Conservation (phyloP, 2,797 vertebrate genomes). For the Gallirallus australis region DNA sequence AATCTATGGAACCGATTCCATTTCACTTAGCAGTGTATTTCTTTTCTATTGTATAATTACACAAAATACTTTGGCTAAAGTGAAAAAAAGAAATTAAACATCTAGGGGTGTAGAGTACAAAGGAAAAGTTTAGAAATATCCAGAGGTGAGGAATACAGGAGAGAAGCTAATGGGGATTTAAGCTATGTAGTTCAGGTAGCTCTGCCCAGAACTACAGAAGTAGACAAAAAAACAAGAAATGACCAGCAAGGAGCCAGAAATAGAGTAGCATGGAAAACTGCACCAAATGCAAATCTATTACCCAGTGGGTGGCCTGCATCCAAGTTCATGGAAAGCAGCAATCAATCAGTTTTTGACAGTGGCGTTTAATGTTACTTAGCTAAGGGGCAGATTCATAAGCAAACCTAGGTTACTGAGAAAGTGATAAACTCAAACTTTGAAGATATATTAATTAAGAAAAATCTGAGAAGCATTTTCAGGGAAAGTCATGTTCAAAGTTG, state of each 20-base stretch:
- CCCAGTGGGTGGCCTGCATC: neutral
- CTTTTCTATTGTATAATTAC: neutral
- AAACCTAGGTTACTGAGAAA: neutral
- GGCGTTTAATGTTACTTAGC: neutral
- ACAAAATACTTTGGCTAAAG: neutral
- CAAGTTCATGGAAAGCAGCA: slow-evolving; percentile 2
- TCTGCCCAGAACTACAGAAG: neutral
- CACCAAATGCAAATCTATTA: neutral
- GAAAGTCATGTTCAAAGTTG: neutral
- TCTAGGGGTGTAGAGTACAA: neutral
- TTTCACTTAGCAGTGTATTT: neutral
- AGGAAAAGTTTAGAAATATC: neutral
- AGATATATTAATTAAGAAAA: neutral
- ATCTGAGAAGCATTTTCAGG: neutral
- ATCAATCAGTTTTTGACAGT: slow-evolving; percentile 1
- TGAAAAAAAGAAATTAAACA: neutral
- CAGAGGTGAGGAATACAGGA: neutral
- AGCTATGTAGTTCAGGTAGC: neutral
- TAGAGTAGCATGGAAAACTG: neutral
- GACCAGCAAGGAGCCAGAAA: neutral
- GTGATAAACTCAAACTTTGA: neutral
- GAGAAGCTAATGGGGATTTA: neutral
- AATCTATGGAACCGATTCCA: neutral
- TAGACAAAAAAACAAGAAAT: neutral
- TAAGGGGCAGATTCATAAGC: neutral